Evolutionary conservation across 2,113 vertebrate species (phyloP), one percentile per base, ranked within the genome.

Genomic region (Aphelocoma coerulescens): DNA sequence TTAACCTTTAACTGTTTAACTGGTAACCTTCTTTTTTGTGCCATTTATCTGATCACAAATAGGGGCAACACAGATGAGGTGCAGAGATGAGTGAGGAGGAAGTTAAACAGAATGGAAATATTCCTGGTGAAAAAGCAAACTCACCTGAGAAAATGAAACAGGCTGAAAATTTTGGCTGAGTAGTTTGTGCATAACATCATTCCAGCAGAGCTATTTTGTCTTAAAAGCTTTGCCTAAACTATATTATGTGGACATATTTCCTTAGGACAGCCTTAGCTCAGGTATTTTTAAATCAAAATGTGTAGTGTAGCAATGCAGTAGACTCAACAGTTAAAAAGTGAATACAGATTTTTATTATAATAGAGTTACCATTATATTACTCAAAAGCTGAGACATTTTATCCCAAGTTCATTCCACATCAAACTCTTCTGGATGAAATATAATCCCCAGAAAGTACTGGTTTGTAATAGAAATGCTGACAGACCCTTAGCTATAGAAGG

Each of bases 361-460:
- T 59, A 79, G 48, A 77, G 43, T 54, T 91, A 84, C 91, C 43
- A 94, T 92, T 91, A 68, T 80, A 63, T 94, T 69, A 88, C 54
- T 94, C 76, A 88, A 87, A 94, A 55, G 33, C 30, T 95, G 71
- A 67, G 79, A 93, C 68, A 72, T 75, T 89, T 77, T 85, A 96
- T 83, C 78, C 54, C 83, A 96, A 85, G 61, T 91, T 97, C 94
- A 89, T 94, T 83, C 75, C 72, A 87, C 89, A 96, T 93, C 76
- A 93, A 93, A 95, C 44, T 85, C 95, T 68, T 85, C 51, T 91
- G 78, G 76, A 91, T 91, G 43, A 94, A 67, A 66, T 44, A 66
- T 75, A 89, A 91, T 94, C 92, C 95, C 94, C 37, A 95, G 94
- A 93, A 96, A 94, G 91, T 75, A 94, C 75, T 94, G 72, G 72